phyloP scores from a whole-genome alignment of 2,113 vertebrate species.

The Dromiciops gliroides region DNA sequence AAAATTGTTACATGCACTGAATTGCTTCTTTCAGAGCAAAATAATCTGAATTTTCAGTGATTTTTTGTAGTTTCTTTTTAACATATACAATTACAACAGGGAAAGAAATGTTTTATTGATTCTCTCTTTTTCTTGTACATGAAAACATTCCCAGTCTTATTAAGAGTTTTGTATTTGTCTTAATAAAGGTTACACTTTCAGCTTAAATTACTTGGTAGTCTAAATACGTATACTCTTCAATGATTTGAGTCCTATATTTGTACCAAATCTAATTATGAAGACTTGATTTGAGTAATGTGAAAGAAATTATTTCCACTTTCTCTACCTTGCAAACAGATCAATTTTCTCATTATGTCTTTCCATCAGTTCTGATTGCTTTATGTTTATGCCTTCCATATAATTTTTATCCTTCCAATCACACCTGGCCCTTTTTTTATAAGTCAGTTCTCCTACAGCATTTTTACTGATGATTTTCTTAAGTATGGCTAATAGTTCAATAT shows the following conservation, averaged over 20 bases:
- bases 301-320: conserved; percentile 69
- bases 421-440: not conserved
- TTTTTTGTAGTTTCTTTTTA: not conserved
- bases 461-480: conserved; percentile 18
- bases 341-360: conserved; percentile 65
- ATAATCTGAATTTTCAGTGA: conserved; percentile 14
- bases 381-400: conserved; percentile 41
- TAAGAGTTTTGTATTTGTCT: conserved; percentile 40
- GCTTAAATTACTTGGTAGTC: conserved; percentile 70
- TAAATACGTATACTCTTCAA: conserved; percentile 64
- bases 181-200: conserved; percentile 53
- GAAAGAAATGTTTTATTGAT: conserved; percentile 42
- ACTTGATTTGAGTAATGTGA: conserved; percentile 62
- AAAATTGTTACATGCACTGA: not conserved
- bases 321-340: conserved; percentile 39
- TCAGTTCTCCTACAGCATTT: conserved; percentile 10
- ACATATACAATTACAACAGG: not conserved
- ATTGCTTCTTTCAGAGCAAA: not conserved
- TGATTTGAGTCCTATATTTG: conserved; percentile 69
- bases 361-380: conserved; percentile 48
- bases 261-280: conserved; percentile 77
- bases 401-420: not conserved
- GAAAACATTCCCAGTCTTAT: conserved; percentile 26
- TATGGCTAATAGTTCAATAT: not conserved
- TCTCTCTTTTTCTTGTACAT: conserved; percentile 45